phyloP scores from a whole-genome alignment of 2,797 vertebrate species.

The Gallinago stenura region DNA sequence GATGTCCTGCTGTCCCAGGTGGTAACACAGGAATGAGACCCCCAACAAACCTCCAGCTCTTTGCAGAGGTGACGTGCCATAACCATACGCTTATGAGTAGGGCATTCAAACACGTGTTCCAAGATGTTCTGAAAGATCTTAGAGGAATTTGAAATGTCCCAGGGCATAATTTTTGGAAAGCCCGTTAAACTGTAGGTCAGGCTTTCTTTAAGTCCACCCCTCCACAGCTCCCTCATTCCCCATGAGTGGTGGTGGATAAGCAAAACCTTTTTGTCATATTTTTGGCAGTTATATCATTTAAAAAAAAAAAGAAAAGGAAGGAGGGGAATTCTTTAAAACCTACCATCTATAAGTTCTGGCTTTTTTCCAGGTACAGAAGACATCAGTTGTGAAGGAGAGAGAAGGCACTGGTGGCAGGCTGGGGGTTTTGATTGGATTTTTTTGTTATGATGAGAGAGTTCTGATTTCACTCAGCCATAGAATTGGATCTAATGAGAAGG shows the following conservation, averaged over 20 bases:
- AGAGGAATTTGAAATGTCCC: background rate
- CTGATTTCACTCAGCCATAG: background rate
- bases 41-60: background rate
- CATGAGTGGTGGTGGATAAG: background rate
- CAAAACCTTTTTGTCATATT: background rate
- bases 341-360: background rate
- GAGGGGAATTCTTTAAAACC: background rate
- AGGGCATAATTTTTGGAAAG: background rate
- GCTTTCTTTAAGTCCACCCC: no score
- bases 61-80: background rate
- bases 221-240: accelerated
- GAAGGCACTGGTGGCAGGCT: background rate
- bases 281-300: background rate
- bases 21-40: background rate
- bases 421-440: accelerated
- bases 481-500: background rate
- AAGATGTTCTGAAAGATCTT: background rate
- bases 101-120: background rate
- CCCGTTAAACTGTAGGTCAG: background rate
- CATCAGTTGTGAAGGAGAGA: background rate
- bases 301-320: accelerated
- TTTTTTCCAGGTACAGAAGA: background rate
- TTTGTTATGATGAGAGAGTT: background rate
- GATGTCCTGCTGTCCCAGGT: background rate
- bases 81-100: background rate